Evolutionary conservation across 2,797 vertebrate genomes (phyloP).

Genomic region (Octomys mimax): DNA sequence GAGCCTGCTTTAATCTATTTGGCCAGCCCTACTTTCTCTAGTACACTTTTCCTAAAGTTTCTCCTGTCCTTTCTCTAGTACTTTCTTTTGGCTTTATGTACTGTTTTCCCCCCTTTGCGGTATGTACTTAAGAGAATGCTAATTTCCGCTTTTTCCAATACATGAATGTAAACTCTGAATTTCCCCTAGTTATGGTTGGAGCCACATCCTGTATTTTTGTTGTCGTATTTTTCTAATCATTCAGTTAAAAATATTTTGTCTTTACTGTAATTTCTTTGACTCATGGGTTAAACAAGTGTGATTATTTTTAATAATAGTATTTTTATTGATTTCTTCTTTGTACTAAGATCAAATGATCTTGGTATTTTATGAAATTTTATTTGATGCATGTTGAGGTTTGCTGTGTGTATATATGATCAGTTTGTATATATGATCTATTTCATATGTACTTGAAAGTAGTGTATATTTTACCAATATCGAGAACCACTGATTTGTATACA

Average conservation of each 20-base stretch:
- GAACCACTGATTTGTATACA: not conserved
- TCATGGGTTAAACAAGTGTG: not conserved
- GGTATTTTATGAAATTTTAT: not conserved
- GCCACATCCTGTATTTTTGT: not conserved
- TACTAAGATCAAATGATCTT: not conserved
- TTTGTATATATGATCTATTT: not conserved
- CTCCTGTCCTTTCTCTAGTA: not conserved
- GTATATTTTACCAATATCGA: not conserved
- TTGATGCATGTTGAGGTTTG: conserved; percentile 2
- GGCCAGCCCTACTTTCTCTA: conserved; percentile 31
- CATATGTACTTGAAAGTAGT: not conserved
- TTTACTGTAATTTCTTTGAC: conserved; percentile 39
- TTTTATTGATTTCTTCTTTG: conserved; percentile 34
- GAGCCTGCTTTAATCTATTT: too few relatives aligned
- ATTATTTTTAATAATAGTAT: conserved; percentile 22
- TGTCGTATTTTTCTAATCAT: not conserved
- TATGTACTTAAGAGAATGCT: not conserved
- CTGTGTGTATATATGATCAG: not conserved
- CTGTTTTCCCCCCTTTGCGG: not conserved
- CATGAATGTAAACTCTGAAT: conserved; percentile 8
- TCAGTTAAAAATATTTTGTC: conserved; percentile 49
- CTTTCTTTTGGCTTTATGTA: conserved; percentile 37
- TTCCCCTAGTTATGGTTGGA: not conserved
- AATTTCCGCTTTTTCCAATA: not conserved
- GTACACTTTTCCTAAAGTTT: not conserved